Conservation (phyloP, 1,140 invertebrate species). For the Drosophila bipectinata region DNA sequence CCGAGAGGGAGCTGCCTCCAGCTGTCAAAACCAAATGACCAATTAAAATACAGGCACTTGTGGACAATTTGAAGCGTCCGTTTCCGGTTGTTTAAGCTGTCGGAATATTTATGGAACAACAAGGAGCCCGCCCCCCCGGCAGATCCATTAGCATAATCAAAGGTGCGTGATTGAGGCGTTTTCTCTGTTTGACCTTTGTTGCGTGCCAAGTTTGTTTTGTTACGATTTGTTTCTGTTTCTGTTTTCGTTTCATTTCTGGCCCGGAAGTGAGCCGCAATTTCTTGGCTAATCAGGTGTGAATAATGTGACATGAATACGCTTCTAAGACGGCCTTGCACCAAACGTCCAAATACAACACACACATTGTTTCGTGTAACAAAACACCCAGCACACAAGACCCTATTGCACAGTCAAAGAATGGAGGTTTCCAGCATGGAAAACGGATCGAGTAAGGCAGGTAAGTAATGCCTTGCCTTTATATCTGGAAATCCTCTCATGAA, state of each 20-base stretch:
- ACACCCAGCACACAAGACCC: not conserved
- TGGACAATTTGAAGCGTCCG: constrained; percentile 35
- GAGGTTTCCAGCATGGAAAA: not conserved
- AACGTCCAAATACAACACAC: not conserved
- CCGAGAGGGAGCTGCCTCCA: constrained; percentile 4
- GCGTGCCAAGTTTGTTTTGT: constrained; percentile 61
- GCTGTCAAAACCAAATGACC: constrained; percentile 45
- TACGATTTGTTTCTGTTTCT: constrained; percentile 54
- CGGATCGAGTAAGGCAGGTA: not conserved
- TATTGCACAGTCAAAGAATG: not conserved
- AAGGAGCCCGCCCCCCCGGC: constrained; percentile 24
- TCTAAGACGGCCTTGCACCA: not conserved
- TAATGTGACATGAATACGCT: constrained; percentile 60
- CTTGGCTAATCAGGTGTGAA: constrained; percentile 69
- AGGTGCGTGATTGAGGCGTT: constrained; percentile 67
- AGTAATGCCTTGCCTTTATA: not conserved
- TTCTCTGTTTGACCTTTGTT: constrained; percentile 31
- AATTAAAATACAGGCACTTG: constrained; percentile 49
- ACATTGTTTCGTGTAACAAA: not conserved
- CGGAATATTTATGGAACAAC: constrained; percentile 53
- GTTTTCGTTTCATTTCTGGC: constrained; percentile 7
- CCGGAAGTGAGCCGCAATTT: constrained; percentile 30
- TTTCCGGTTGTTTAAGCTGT: constrained; percentile 39
- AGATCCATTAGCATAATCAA: constrained; percentile 78
- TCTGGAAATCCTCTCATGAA: not conserved